Conservation (phyloP, 1,140 invertebrate genomes). For the Rhizoglyphus robini region DNA sequence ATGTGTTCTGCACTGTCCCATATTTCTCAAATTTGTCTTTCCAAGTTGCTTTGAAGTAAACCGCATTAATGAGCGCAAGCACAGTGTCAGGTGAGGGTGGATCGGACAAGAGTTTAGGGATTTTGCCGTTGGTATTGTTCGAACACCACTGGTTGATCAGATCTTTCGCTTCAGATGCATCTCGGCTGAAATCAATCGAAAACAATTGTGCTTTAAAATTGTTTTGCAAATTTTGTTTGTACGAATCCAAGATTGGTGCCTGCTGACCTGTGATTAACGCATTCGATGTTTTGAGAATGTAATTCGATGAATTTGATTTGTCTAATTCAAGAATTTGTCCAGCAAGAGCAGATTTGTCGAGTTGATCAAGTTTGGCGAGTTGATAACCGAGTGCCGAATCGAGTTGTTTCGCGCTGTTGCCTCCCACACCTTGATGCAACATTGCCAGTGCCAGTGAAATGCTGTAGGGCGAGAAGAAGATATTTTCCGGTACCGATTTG, state of each 20-base stretch:
- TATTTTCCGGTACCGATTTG: background rate
- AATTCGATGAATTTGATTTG: background rate
- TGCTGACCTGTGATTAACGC: background rate
- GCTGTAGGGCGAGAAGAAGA: too few species aligned
- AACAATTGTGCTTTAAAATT: background rate
- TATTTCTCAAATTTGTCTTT: slow-evolving; percentile 48
- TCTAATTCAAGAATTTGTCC: background rate
- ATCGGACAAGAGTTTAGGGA: slow-evolving; percentile 46
- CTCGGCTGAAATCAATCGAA: slow-evolving; percentile 45
- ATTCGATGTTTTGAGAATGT: background rate
- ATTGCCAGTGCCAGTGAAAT: too few species aligned
- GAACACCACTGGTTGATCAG: slow-evolving; percentile 66
- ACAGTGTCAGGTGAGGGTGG: slow-evolving; percentile 41
- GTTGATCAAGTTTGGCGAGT: background rate
- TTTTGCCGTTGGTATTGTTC: slow-evolving; percentile 52
- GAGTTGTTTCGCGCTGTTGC: background rate
- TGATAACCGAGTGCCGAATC: background rate
- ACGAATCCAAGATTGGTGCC: background rate
- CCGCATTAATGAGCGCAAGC: slow-evolving; percentile 60
- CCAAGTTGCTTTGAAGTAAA: slow-evolving; percentile 76
- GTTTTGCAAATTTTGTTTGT: too few species aligned
- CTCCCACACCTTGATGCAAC: background rate
- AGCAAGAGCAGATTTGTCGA: background rate
- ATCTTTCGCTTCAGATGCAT: slow-evolving; percentile 41
- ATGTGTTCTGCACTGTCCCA: slow-evolving; percentile 44